Percentiles rank a stretch among this genome's conserved stretches.
Conservation (phyloP, 37 sponge, comb jelly and placozoan genomes). For the Petrosia ficiformis region DNA sequence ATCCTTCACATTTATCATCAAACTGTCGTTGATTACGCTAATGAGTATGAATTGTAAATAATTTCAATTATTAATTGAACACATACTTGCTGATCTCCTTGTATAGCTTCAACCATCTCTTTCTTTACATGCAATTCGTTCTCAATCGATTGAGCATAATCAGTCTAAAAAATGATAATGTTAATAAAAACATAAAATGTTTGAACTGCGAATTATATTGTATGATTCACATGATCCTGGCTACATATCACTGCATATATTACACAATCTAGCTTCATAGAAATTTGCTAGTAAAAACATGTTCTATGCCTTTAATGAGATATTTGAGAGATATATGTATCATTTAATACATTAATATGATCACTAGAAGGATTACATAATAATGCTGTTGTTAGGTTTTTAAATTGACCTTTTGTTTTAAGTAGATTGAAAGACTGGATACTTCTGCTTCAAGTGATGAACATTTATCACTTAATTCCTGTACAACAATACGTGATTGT, state of each 20-base stretch:
- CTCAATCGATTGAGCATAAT: slow-evolving; percentile 27
- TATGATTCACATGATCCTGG: too few species aligned
- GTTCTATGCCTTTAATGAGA: too few species aligned
- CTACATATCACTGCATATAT: too few species aligned
- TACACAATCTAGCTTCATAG: too few species aligned
- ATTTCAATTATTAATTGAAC: neutral
- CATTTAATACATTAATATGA: too few species aligned
- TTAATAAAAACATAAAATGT: neutral
- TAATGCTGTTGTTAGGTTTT: too few species aligned
- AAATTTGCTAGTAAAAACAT: too few species aligned
- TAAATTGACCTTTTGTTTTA: slow-evolving; percentile 44
- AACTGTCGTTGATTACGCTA: slow-evolving; percentile 31
- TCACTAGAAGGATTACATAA: too few species aligned
- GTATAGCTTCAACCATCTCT: slow-evolving; percentile 28
- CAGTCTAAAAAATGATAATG: slow-evolving; percentile 10
- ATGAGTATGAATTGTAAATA: neutral
- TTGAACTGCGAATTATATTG: too few species aligned
- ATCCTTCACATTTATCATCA: slow-evolving; percentile 21
- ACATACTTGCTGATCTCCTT: slow-evolving; percentile 30
- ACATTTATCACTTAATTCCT: neutral
- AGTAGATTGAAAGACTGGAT: slow-evolving; percentile 5
- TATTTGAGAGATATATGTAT: too few species aligned
- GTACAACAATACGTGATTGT: too few species aligned
- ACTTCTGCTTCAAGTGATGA: slow-evolving; percentile 11
- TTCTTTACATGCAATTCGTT: slow-evolving; percentile 19